A percentile compares a stretch with the other conserved stretches of the same genome.
Conservation (phyloP, 2,888 invertebrate genomes). For the Zhuqinia jingwanae region DNA sequence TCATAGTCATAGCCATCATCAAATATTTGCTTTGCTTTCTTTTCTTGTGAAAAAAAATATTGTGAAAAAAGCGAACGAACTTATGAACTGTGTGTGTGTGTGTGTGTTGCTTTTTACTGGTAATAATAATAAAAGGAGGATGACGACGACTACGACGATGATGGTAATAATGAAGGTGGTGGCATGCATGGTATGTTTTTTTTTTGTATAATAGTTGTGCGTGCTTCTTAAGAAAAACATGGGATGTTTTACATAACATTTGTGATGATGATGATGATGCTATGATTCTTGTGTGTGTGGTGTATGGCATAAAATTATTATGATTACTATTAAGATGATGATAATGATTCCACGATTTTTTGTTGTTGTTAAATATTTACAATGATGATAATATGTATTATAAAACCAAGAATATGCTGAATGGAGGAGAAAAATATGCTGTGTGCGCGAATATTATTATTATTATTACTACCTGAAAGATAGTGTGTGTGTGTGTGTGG, state of each 20-base stretch:
- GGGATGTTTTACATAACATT: constrained; percentile 36
- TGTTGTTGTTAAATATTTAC: constrained; percentile 68
- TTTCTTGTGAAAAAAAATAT: background rate
- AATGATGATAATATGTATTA: constrained; percentile 20
- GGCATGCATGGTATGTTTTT: background rate
- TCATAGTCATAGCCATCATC: background rate
- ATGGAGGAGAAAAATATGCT: constrained; percentile 42
- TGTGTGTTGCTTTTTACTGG: background rate
- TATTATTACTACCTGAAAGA: background rate
- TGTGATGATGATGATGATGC: background rate
- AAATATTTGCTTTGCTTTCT: constrained; percentile 61
- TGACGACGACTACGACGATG: background rate
- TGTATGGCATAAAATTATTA: constrained; percentile 58
- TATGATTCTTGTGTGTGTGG: background rate
- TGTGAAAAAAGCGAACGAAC: constrained; percentile 4
- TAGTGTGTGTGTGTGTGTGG: constrained; percentile 21
- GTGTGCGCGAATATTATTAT: constrained; percentile 13
- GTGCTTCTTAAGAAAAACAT: constrained; percentile 21
- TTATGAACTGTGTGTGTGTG: background rate
- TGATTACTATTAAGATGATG: constrained; percentile 63
- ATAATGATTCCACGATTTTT: constrained; percentile 70
- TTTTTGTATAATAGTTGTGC: constrained; percentile 11
- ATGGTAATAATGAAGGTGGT: constrained; percentile 21
- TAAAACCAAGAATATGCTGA: background rate
- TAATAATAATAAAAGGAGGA: constrained; percentile 29